phyloP scores from a whole-genome alignment of 1,140 invertebrate species.

The Adelges cooleyi region DNA sequence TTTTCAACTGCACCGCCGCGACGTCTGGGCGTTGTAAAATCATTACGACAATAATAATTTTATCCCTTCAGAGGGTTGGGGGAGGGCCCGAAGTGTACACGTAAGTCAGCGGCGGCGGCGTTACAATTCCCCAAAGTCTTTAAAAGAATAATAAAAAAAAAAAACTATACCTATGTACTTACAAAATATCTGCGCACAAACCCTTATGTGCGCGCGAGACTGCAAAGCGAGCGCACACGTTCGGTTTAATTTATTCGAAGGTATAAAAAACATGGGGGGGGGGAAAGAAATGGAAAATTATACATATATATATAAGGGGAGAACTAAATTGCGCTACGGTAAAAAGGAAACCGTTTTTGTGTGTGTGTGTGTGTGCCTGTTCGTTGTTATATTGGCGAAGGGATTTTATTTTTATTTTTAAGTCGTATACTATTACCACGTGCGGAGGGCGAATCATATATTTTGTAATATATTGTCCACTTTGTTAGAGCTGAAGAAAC shows the following conservation, averaged over 20 bases:
- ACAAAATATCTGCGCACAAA: neutral
- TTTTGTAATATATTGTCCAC: slow-evolving; percentile 8
- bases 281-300: slow-evolving; percentile 7
- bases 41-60: slow-evolving; percentile 27
- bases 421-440: neutral
- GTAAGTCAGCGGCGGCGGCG: neutral
- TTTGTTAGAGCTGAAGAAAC: too few relatives aligned
- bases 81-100: too few relatives aligned
- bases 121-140: slow-evolving; percentile 25
- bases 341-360: slow-evolving; percentile 20
- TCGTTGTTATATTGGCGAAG: neutral
- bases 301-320: too few relatives aligned
- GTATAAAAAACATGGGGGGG: neutral
- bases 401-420: neutral
- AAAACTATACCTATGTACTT: neutral
- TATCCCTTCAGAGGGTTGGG: neutral
- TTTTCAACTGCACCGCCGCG: neutral
- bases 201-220: neutral
- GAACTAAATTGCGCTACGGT: slow-evolving; percentile 19
- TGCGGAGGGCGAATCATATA: too few relatives aligned
- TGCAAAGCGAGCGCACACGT: slow-evolving; percentile 1
- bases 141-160: slow-evolving; percentile 7
- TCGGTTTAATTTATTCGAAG: slow-evolving; percentile 24
- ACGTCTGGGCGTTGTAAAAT: slow-evolving; percentile 25
- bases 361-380: neutral